Percentiles rank a stretch among this genome's conserved stretches.
Conservation (phyloP, 2,113 vertebrate genomes). For the Megaceryle torquata region DNA sequence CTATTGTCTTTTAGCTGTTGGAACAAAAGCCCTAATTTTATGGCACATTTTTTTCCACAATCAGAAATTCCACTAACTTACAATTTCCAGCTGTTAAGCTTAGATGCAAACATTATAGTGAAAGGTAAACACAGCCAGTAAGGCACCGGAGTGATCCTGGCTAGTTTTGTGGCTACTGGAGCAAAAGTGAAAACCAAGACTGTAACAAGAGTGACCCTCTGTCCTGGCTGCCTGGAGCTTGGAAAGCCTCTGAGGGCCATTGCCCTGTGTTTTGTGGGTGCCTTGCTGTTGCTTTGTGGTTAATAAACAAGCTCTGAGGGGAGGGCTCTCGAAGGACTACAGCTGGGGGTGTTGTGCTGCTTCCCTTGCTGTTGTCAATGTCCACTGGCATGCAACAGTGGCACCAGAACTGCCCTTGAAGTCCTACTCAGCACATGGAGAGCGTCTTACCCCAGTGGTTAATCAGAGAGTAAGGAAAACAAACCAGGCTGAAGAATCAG, state of each 20-base stretch:
- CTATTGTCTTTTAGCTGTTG: neutral
- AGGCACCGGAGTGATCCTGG: neutral
- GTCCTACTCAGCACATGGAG: neutral
- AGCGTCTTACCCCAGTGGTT: neutral
- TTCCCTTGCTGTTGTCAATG: neutral
- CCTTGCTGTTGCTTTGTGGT: neutral
- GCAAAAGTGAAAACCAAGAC: neutral
- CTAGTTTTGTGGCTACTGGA: neutral
- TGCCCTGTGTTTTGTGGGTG: neutral
- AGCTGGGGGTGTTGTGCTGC: neutral
- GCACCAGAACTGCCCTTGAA: neutral
- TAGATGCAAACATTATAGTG: neutral
- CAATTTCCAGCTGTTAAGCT: neutral
- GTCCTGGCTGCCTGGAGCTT: neutral
- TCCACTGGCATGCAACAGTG: fast-evolving
- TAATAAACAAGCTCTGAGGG: neutral
- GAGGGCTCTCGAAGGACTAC: neutral
- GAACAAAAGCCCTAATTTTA: neutral
- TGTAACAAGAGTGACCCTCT: neutral
- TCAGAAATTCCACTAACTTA: neutral
- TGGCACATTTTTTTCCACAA: neutral
- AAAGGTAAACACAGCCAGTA: neutral
- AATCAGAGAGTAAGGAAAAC: neutral
- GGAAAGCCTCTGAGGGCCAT: neutral
- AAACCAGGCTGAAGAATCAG: neutral